Percentiles rank a stretch among this genome's conserved stretches.
Conservation (phyloP, 1,140 invertebrate species). For the Gryllus bimaculatus region DNA sequence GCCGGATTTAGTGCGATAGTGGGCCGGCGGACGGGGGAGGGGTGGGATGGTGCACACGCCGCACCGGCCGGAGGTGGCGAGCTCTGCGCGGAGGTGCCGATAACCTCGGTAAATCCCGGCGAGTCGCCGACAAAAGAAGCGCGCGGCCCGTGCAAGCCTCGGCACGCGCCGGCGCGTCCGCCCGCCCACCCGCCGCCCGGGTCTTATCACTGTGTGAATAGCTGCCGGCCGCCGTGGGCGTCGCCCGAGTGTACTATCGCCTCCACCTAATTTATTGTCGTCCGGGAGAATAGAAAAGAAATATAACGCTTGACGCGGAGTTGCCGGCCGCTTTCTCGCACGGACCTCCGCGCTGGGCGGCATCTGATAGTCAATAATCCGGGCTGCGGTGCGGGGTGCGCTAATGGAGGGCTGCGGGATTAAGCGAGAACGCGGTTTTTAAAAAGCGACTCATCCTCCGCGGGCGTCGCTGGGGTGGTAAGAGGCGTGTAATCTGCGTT, state of each 20-base stretch:
- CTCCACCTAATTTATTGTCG: neutral
- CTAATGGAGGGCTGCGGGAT: neutral
- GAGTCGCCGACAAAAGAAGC: neutral
- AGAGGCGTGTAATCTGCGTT: neutral
- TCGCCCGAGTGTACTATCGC: neutral
- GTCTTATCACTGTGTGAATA: neutral
- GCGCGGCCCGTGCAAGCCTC: neutral
- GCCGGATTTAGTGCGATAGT: neutral
- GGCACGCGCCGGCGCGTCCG: neutral
- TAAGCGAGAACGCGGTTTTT: neutral
- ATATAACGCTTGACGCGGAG: neutral
- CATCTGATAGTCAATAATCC: neutral
- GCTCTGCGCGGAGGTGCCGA: neutral
- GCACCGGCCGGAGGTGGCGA: no score
- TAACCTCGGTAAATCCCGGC: constrained; percentile 2
- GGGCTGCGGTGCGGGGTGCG: neutral
- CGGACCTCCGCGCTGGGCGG: neutral
- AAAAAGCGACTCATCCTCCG: neutral
- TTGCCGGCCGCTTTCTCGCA: no score
- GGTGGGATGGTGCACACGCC: no score
- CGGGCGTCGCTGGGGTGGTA: neutral
- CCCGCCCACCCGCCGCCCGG: neutral
- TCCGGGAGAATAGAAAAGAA: neutral
- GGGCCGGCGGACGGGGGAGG: no score
- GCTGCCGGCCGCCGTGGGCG: no score